Percentiles rank a stretch among this genome's conserved stretches.
Evolutionary conservation across 35 echinoderm and acorn worm species (phyloP).

Genomic region (Stichopus chloronotus): DNA sequence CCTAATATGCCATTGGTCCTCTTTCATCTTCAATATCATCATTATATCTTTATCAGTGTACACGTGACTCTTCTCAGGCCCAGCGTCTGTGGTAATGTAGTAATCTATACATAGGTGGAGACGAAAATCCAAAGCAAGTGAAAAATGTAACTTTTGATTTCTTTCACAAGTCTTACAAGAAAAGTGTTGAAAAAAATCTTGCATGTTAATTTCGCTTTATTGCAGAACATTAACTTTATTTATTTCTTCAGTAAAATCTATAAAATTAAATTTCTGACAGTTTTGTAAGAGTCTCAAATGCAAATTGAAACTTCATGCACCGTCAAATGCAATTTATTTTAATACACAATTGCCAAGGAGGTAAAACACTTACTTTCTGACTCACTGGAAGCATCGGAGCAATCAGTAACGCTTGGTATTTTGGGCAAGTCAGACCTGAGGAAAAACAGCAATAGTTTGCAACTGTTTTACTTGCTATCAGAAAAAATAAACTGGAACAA

Average conservation of each 20-base stretch:
- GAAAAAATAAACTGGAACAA: too few relatives aligned
- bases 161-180: too few relatives aligned
- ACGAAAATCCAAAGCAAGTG: too few relatives aligned
- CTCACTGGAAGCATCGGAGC: not conserved
- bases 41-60: constrained; percentile 3
- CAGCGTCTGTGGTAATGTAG: not conserved
- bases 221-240: too few relatives aligned
- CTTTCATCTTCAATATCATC: not conserved
- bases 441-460: not conserved
- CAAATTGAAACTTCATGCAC: too few relatives aligned
- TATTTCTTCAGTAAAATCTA: too few relatives aligned
- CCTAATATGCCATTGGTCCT: not conserved
- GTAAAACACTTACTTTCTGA: not conserved
- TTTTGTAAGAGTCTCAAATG: too few relatives aligned
- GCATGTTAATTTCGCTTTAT: too few relatives aligned
- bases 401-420: not conserved
- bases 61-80: not conserved
- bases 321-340: not conserved
- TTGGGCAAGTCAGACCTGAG: not conserved
- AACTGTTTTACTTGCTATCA: not conserved
- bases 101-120: not conserved
- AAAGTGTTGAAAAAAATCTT: too few relatives aligned
- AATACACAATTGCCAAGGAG: not conserved
- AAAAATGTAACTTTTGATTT: too few relatives aligned
- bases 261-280: too few relatives aligned